phyloP scores from a whole-genome alignment of 2,888 invertebrate species.

The Drosophila suboccidentalis region DNA sequence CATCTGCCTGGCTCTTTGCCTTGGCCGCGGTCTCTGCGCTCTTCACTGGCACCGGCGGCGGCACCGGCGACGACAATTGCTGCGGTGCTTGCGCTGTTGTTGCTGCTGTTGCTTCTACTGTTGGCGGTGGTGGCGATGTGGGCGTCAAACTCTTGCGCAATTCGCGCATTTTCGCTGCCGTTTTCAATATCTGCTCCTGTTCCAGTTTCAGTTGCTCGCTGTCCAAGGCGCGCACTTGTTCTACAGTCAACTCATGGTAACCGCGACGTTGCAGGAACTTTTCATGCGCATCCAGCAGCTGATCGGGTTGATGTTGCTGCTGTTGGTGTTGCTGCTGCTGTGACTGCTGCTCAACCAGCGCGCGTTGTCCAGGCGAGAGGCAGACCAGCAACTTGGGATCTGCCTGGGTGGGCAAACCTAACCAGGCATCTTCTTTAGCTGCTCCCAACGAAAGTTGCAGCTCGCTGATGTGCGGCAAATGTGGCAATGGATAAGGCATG shows the following conservation, averaged over 20 bases:
- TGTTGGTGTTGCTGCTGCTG: conserved; percentile 81
- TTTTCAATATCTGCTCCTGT: conserved; percentile 76
- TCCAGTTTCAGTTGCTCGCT: conserved; percentile 72
- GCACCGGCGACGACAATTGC: conserved; percentile 77
- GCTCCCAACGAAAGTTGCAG: conserved; percentile 79
- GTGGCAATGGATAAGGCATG: conserved; percentile 87
- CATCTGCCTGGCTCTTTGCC: conserved; percentile 65
- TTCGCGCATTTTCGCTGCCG: conserved; percentile 81
- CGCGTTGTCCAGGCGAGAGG: conserved; percentile 91
- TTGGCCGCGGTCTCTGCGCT: conserved; percentile 81
- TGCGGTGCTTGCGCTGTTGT: conserved; percentile 77
- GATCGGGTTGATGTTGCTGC: conserved; percentile 85
- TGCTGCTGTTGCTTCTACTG: conserved; percentile 48
- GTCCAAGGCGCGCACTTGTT: conserved; percentile 79
- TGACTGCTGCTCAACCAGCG: conserved; percentile 87
- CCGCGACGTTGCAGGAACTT: conserved; percentile 89
- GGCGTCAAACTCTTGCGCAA: conserved; percentile 84
- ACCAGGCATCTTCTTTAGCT: conserved; percentile 85
- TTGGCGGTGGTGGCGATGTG: conserved; percentile 74
- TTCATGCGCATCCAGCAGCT: conserved; percentile 89
- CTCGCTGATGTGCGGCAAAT: conserved; percentile 86
- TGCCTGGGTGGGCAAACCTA: conserved; percentile 88
- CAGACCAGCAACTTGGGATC: conserved; percentile 89
- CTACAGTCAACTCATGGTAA: conserved; percentile 86
- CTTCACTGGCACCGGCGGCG: conserved; percentile 83